phyloP scores from a whole-genome alignment of 2,113 vertebrate genomes.

The Henicopernis longicauda region DNA sequence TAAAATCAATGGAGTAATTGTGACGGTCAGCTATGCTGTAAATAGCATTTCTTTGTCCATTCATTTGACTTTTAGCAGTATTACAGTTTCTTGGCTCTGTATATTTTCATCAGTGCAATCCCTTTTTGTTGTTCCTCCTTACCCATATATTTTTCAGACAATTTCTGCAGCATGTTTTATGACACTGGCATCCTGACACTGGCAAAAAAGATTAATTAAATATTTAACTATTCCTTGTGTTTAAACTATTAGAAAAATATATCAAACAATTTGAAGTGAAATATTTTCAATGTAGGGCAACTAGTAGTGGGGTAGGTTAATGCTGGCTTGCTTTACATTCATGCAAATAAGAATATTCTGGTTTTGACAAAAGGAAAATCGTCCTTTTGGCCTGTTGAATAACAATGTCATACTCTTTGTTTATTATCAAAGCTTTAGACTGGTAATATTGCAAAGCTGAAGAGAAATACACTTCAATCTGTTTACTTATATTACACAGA shows the following conservation, averaged over 20 bases:
- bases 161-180: neutral
- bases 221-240: neutral
- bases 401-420: neutral
- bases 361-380: neutral
- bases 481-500: neutral
- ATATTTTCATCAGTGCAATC: neutral
- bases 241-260: neutral
- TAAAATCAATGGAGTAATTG: conserved; percentile 50
- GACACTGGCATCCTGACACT: neutral
- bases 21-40: conserved; percentile 24
- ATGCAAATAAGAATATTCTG: neutral
- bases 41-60: conserved; percentile 62
- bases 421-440: neutral
- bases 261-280: neutral
- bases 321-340: neutral
- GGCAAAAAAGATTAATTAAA: neutral
- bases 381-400: neutral
- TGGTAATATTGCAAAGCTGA: neutral
- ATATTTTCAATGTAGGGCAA: neutral
- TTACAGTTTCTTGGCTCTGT: conserved; percentile 19
- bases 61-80: conserved; percentile 53
- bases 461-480: neutral
- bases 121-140: neutral
- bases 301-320: neutral
- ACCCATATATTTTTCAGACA: neutral